Evolutionary conservation across 1,140 invertebrate genomes (phyloP).

Genomic region (Listronotus oregonensis): DNA sequence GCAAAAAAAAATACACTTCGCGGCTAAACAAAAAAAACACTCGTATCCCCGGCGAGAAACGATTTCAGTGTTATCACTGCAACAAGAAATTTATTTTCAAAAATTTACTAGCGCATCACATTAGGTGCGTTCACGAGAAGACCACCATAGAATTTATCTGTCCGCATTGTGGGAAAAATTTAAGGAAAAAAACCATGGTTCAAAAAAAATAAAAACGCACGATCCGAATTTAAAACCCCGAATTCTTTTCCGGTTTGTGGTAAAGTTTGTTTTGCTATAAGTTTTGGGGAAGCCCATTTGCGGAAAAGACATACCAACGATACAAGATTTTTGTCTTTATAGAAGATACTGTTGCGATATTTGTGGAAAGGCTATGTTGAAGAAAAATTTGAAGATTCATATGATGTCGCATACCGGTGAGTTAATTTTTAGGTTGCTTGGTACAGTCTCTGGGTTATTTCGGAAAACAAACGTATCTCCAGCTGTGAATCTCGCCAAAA

Average conservation of each 20-base stretch:
- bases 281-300: constrained; percentile 43
- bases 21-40: constrained; percentile 43
- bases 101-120: constrained; percentile 12
- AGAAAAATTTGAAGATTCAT: constrained; percentile 29
- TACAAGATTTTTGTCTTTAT: constrained; percentile 16
- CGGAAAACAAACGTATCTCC: too few species aligned
- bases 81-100: constrained; percentile 22
- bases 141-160: constrained; percentile 8
- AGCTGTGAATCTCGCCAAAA: too few species aligned
- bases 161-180: constrained; percentile 26
- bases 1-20: constrained; percentile 42
- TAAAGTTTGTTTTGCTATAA: constrained; percentile 48
- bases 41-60: constrained; percentile 61
- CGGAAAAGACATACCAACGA: constrained; percentile 18
- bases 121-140: constrained; percentile 13
- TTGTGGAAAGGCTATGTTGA: constrained; percentile 29
- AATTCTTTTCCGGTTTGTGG: constrained; percentile 54
- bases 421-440: too few species aligned
- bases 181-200: constrained; percentile 23
- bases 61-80: constrained; percentile 18
- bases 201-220: constrained; percentile 21
- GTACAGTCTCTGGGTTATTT: too few species aligned
- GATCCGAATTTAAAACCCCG: constrained; percentile 19
- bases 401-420: constrained; percentile 30
- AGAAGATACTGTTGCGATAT: constrained; percentile 29